Evolutionary conservation across 2,888 invertebrate genomes (phyloP), one percentile per base, ranked within the genome.

Genomic region (Chydorus sphaericus): DNA sequence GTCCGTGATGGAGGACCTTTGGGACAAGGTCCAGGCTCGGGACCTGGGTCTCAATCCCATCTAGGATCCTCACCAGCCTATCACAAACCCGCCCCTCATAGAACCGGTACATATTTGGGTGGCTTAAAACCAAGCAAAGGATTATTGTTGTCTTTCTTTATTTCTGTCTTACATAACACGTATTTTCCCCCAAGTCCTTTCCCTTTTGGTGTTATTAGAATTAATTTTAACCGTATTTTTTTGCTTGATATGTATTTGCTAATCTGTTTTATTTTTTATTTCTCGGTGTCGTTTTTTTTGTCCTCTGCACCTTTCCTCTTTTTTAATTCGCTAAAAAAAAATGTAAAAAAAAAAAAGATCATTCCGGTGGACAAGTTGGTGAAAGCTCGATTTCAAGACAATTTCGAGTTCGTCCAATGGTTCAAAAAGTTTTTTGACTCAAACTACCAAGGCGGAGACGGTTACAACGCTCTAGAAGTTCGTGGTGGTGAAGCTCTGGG

Each of bases 361-460:
- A 85, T 91, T 69, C 85, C 90, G 65, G 88, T 92, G 70, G 91
- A 92, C 77, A 84, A 78, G 75, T 80, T 97, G 79, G 89, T 94
- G 73, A 96, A 94, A 78, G 94, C 91, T 72, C 84, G 92, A 67
- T 97, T 97, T 77, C 96, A 96, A 81, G 96, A 97, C 79, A 97
- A 97, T 79, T 97, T 97, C 81, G 96, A 97, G 75, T 96, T 96
- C 77, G 84, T 97, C 67, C 96, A 97, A 78, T 97, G 96, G 96
- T 97, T 97, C 81, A 96, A 97, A 81, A 93, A 94, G 74, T 96
- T 97, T 77, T 97, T 94, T 76, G 96, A 97, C 75, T 94, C 94
- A 66, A 98, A 98, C 79, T 94, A 92, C 77, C 85, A 86, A 72
- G 93, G 92, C 69, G 78, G 81, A 68, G 49, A 48, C 49, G 44